These are phyloP conservation scores for Thamnaconus septentrionalis DNA, from an alignment of 2,113 vertebrate species.

Conservation along the genomic window DNA sequence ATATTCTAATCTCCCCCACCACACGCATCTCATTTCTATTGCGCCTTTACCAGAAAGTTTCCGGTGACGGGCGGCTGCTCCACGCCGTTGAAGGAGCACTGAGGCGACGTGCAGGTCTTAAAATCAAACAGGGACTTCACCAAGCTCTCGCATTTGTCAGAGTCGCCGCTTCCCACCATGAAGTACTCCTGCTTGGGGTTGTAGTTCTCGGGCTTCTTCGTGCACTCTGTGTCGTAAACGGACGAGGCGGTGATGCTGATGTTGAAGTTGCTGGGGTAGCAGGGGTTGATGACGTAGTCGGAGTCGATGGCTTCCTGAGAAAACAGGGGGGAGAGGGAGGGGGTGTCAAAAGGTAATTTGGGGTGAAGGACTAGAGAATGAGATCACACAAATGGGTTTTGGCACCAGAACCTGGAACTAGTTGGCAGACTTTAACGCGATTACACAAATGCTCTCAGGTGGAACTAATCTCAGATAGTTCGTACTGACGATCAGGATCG, in stretches of 20 bases:
- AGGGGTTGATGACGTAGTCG: slow-evolving; percentile 78
- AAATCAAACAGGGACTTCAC: slow-evolving; percentile 84
- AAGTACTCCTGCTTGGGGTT: slow-evolving; percentile 53
- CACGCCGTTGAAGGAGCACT: slow-evolving; percentile 83
- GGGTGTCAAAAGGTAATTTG: background rate
- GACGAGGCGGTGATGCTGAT: slow-evolving; percentile 54
- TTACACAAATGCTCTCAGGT: no score
- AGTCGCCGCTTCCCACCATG: slow-evolving; percentile 78
- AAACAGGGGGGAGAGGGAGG: background rate
- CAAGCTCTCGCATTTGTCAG: slow-evolving; percentile 71
- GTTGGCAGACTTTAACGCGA: no score
- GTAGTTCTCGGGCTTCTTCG: slow-evolving; percentile 67
- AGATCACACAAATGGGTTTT: no score
- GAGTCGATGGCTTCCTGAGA: slow-evolving; percentile 52
- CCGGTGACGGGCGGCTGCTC: slow-evolving; percentile 84
- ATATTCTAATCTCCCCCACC: background rate
- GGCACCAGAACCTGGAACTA: no score
- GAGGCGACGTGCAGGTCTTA: slow-evolving; percentile 67
- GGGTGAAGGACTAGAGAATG: no score
- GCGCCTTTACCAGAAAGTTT: slow-evolving; percentile 83
- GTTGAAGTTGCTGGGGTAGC: slow-evolving; percentile 78
- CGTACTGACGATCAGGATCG: no score
- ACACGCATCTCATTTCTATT: background rate
- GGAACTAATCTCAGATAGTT: no score
- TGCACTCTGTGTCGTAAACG: slow-evolving; percentile 85